phyloP scores from a whole-genome alignment of 2,888 invertebrate species.

The Drosophila recens region DNA sequence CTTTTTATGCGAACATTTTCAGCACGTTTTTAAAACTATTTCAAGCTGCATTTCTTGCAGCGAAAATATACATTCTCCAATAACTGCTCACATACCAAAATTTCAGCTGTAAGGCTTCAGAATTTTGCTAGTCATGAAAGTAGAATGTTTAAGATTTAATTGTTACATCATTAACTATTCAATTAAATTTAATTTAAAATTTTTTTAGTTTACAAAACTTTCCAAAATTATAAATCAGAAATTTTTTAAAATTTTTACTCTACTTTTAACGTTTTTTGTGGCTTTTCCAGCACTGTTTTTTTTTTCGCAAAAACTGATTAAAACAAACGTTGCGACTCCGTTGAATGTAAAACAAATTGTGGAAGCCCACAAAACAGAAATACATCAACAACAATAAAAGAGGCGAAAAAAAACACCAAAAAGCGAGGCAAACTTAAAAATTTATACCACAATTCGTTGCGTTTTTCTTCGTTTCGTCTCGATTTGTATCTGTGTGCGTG shows the following conservation, averaged over 20 bases:
- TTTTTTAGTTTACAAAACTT: neutral
- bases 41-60: neutral
- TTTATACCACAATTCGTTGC: slow-evolving; percentile 53
- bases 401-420: slow-evolving; percentile 9
- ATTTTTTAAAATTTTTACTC: neutral
- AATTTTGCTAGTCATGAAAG: neutral
- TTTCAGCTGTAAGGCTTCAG: neutral
- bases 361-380: slow-evolving; percentile 31
- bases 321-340: slow-evolving; percentile 5
- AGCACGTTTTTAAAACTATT: neutral
- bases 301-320: neutral
- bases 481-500: slow-evolving; percentile 25
- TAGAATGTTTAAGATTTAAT: neutral
- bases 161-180: neutral
- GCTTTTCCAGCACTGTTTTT: slow-evolving; percentile 4
- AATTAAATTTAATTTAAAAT: neutral
- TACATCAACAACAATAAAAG: slow-evolving; percentile 12
- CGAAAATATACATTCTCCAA: neutral
- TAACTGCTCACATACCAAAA: neutral
- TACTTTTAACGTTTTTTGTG: neutral
- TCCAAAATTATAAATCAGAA: neutral
- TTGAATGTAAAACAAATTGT: slow-evolving; percentile 52
- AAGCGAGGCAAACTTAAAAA: slow-evolving; percentile 43
- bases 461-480: slow-evolving; percentile 45
- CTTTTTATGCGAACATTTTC: neutral